Conservation (phyloP, 1,140 invertebrate genomes). For the Drosophila nigrodunni region DNA sequence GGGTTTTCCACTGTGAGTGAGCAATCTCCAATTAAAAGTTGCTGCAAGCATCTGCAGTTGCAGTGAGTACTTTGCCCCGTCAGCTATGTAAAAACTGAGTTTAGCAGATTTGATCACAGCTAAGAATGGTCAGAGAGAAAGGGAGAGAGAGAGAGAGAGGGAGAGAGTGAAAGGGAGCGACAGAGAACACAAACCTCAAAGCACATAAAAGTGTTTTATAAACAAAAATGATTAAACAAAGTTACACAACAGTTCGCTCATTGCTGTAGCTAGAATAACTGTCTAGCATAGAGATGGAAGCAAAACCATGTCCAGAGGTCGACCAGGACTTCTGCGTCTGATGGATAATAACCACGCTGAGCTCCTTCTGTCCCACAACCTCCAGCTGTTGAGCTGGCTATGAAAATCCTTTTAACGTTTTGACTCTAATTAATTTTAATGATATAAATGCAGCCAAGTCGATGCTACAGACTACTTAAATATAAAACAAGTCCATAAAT, state of each 20-base stretch:
- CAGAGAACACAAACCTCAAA: conserved; percentile 14
- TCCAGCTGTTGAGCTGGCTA: conserved; percentile 34
- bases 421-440: conserved; percentile 84
- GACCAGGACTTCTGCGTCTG: conserved; percentile 25
- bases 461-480: conserved; percentile 28
- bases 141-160: background rate
- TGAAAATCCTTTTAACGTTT: conserved; percentile 79
- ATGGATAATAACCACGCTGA: conserved; percentile 58
- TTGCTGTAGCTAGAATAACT: conserved; percentile 35
- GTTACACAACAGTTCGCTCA: conserved; percentile 51
- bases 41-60: conserved; percentile 40
- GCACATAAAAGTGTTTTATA: conserved; percentile 62
- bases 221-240: conserved; percentile 78
- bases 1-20: conserved; percentile 46
- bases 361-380: background rate
- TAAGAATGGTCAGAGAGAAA: conserved; percentile 11
- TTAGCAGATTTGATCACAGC: conserved; percentile 38
- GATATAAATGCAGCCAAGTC: conserved; percentile 66
- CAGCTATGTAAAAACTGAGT: conserved; percentile 21
- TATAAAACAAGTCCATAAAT: conserved; percentile 17
- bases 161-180: background rate
- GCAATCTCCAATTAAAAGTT: conserved; percentile 81
- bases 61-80: conserved; percentile 23
- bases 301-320: conserved; percentile 19
- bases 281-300: background rate